These are phyloP conservation scores for Aphis craccivora DNA, from an alignment of 1,140 invertebrate species.

Conservation along the genomic window DNA sequence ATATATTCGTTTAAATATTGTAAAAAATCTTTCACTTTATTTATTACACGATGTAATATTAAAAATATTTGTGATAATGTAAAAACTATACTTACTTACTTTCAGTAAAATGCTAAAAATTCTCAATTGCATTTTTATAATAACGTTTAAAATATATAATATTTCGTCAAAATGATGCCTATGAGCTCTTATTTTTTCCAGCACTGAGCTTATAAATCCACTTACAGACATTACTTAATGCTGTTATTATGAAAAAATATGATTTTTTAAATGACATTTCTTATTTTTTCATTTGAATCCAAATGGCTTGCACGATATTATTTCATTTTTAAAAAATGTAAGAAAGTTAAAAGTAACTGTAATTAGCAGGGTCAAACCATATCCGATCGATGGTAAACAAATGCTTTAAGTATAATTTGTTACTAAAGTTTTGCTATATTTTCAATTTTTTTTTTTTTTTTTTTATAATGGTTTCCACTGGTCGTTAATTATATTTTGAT, in stretches of 20 bases:
- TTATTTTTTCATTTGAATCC: not conserved
- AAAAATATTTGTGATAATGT: not conserved
- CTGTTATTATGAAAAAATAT: not conserved
- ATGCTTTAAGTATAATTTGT: not conserved
- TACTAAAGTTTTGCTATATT: not conserved
- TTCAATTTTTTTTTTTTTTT: not conserved
- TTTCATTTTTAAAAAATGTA: not conserved
- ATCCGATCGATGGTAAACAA: not conserved
- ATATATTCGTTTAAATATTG: not conserved
- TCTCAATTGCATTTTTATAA: not conserved
- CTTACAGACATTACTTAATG: not conserved
- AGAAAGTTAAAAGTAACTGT: not conserved
- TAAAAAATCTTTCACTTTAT: not conserved
- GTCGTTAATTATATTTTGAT: slow-evolving; percentile 2
- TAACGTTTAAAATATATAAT: not conserved
- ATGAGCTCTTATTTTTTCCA: not conserved
- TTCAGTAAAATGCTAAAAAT: not conserved
- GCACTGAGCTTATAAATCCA: not conserved
- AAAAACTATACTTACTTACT: not conserved
- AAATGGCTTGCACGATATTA: not conserved
- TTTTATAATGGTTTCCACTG: not conserved
- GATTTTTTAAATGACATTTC: not conserved
- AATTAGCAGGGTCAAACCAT: not conserved
- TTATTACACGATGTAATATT: not conserved
- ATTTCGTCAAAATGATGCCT: not conserved